phyloP scores from a whole-genome alignment of 2,113 vertebrate genomes.

The Rana temporaria region DNA sequence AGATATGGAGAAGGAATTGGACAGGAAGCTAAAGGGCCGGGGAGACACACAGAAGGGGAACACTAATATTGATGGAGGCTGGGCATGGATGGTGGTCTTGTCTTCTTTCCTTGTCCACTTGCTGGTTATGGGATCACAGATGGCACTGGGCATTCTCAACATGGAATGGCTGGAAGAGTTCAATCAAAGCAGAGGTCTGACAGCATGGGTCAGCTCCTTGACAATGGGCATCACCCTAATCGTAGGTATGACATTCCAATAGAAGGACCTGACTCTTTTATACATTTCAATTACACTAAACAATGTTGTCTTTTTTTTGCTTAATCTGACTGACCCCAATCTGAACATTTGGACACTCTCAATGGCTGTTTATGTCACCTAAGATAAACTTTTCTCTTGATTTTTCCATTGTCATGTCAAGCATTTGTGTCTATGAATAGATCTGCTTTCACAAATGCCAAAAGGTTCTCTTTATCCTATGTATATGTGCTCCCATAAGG shows the following conservation, averaged over 20 bases:
- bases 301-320: too few relatives aligned
- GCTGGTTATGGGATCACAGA: conserved; percentile 82
- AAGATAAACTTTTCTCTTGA: too few relatives aligned
- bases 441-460: too few relatives aligned
- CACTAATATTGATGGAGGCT: conserved; percentile 75
- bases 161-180: conserved; percentile 84
- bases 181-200: conserved; percentile 78
- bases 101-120: conserved; percentile 80
- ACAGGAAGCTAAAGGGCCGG: conserved; percentile 68
- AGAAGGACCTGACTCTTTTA: too few relatives aligned
- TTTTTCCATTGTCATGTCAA: too few relatives aligned
- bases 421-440: too few relatives aligned
- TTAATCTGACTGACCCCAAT: too few relatives aligned
- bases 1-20: conserved; percentile 73
- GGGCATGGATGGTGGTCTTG: conserved; percentile 82
- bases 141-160: conserved; percentile 83
- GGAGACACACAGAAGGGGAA: conserved; percentile 70
- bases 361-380: too few relatives aligned
- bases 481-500: too few relatives aligned
- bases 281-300: too few relatives aligned
- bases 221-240: conserved; percentile 82
- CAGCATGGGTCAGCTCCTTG: conserved; percentile 81
- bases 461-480: too few relatives aligned
- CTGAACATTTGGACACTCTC: too few relatives aligned
- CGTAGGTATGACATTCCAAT: conserved; percentile 71